Percentiles rank a stretch among this genome's conserved stretches.
Evolutionary conservation across 1,140 invertebrate genomes (phyloP).

Genomic region (Brachionus sp.): DNA sequence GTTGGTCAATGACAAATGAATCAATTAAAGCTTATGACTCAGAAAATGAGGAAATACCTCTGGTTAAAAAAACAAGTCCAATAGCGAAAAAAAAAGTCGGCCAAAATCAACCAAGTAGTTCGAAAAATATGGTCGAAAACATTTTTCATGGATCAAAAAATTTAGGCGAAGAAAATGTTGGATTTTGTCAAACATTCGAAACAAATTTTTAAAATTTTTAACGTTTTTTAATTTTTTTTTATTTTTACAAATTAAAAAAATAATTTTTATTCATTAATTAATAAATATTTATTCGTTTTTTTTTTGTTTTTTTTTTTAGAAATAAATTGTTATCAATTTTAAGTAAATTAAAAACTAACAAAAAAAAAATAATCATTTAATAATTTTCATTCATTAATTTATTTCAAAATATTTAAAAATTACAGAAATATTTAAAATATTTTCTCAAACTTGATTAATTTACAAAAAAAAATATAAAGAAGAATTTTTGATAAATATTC

Average conservation of each 20-base stretch:
- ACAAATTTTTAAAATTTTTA: slow-evolving; percentile 2
- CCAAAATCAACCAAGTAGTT: background rate
- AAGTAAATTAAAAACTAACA: background rate
- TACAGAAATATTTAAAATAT: slow-evolving; percentile 7
- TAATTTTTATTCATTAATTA: too few species aligned
- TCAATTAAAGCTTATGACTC: slow-evolving; percentile 4
- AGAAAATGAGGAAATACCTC: slow-evolving; percentile 30
- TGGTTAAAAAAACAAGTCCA: background rate
- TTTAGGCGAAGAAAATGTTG: slow-evolving; percentile 2
- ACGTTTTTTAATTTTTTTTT: background rate
- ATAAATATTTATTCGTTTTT: too few species aligned
- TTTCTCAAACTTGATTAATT: background rate
- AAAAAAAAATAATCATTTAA: background rate
- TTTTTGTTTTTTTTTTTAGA: too few species aligned
- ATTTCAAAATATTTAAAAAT: background rate
- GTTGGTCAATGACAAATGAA: slow-evolving; percentile 28
- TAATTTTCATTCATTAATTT: background rate
- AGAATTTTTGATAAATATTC: background rate
- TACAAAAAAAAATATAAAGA: background rate
- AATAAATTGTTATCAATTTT: too few species aligned
- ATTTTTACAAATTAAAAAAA: too few species aligned
- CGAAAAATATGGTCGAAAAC: background rate
- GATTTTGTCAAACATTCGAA: background rate
- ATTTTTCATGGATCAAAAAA: background rate
- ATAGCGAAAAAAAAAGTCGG: background rate